Conservation (phyloP, 1,140 invertebrate genomes). For the Eriocheir sinensis region DNA sequence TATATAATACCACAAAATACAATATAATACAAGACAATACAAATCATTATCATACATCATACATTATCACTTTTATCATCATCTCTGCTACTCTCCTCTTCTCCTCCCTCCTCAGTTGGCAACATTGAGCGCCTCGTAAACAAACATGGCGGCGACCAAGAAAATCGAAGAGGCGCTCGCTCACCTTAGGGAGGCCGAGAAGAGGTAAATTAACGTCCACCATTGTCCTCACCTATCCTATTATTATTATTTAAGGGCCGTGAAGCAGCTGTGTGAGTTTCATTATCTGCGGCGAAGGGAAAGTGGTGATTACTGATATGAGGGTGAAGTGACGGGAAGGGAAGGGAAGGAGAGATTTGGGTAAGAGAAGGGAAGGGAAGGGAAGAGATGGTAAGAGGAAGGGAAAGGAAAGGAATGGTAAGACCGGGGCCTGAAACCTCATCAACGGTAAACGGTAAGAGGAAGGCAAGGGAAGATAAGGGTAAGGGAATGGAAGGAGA, state of each 20-base stretch:
- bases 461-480: no score
- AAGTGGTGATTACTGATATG: neutral
- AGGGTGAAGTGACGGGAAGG: neutral
- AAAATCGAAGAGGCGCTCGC: constrained; percentile 89
- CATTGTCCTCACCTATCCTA: no score
- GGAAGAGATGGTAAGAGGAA: no score
- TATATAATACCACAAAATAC: neutral
- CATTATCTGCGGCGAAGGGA: neutral
- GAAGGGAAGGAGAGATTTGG: neutral
- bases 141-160: constrained; percentile 77
- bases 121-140: constrained; percentile 29
- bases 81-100: neutral
- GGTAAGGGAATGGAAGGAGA: no score
- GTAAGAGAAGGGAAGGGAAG: neutral
- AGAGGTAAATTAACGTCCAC: constrained; percentile 84
- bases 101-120: neutral
- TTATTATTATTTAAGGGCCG: no score
- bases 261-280: neutral
- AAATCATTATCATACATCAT: neutral
- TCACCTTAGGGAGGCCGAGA: constrained; percentile 88
- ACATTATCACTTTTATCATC: neutral
- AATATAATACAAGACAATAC: neutral
- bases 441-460: no score
- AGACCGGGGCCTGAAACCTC: no score
- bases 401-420: no score